Base-by-base conservation (phyloP, 2,797 vertebrate genomes). In the Lacerta bilineata region DNA sequence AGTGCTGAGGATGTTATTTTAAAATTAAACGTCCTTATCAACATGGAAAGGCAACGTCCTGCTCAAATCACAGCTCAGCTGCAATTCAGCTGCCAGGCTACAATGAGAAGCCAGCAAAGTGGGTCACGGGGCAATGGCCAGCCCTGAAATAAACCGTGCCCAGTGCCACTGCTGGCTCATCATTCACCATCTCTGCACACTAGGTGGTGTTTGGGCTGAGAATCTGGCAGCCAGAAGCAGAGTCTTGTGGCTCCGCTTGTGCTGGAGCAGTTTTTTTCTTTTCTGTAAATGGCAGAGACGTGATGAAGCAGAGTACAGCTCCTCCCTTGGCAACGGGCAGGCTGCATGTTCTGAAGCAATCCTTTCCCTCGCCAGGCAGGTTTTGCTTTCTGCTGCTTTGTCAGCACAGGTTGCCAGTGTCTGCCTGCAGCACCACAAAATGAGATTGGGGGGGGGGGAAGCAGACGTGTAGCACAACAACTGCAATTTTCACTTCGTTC, bases 301-400 rank as follows among this genome's bases (percentile, higher is more conserved):
- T 29, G 23, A 68, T 77, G 41, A 10, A 11, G 83, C 8, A 59
- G 80, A 88, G 83, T 11, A 0, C 0, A 43, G 0, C 43, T 25
- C 2, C 61, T 64, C 64, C 71, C 46, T 84, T 71, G 85, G 88
- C 84, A 90, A 92, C 55, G 41, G 59, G 86, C 86, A 13, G 85
- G 39, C 11, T 11, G 84, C 33, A 23, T 4, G 23, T 50, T 33
- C 15, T 82, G 25, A 79, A 87, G 69, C 33, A 41, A 18, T 1
- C 83, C 55, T 36, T 39, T 41, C 1, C 6, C 36, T 0, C 0
- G 68, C 2, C 20, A 4, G 68, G 87, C 23, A 72, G 82, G 59
- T 87, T 82, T 68, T 20, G 0, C 89, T 75, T 68, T 46, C 0
- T 0, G 29, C 66, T 71, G 85, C 8, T 71, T 46, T 80, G 76